Evolutionary conservation across 2,113 vertebrate genomes (phyloP).

Genomic region (Danionella cerebrum): DNA sequence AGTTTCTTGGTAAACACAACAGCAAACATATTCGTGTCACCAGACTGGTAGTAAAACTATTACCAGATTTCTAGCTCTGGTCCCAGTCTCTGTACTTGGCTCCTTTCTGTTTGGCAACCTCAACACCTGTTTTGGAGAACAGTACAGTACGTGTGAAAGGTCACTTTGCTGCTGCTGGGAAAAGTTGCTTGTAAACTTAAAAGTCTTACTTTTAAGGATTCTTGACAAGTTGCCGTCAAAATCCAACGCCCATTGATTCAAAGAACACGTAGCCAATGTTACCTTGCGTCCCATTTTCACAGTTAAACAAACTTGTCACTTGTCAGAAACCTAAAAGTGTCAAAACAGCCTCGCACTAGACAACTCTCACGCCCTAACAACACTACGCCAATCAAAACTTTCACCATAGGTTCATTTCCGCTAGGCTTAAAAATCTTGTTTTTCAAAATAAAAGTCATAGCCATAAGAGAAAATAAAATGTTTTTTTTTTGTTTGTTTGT

Average conservation of each 20-base stretch:
- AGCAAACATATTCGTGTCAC: no score
- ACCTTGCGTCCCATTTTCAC: constrained; percentile 75
- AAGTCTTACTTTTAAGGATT: constrained; percentile 79
- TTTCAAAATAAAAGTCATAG: constrained; percentile 12
- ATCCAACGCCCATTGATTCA: constrained; percentile 92
- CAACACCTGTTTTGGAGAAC: constrained; percentile 68
- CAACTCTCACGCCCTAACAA: neutral
- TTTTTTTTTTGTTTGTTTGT: no score
- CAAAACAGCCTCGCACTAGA: neutral
- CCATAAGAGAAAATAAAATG: no score
- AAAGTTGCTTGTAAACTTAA: neutral
- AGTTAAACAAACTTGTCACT: neutral
- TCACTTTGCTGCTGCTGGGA: neutral
- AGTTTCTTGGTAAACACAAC: no score
- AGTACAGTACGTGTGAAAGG: neutral
- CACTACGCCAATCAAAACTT: neutral
- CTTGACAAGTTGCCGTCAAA: constrained; percentile 84
- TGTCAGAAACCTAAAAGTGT: neutral
- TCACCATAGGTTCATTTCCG: neutral
- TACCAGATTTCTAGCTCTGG: constrained; percentile 95
- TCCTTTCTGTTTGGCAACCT: constrained; percentile 72
- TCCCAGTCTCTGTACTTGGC: constrained; percentile 88
- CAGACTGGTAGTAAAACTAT: neutral
- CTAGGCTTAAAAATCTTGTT: no score
- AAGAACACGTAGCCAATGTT: constrained; percentile 72